Base-by-base conservation (phyloP, 2,888 invertebrate species). In the Silvanus unidentatus region DNA sequence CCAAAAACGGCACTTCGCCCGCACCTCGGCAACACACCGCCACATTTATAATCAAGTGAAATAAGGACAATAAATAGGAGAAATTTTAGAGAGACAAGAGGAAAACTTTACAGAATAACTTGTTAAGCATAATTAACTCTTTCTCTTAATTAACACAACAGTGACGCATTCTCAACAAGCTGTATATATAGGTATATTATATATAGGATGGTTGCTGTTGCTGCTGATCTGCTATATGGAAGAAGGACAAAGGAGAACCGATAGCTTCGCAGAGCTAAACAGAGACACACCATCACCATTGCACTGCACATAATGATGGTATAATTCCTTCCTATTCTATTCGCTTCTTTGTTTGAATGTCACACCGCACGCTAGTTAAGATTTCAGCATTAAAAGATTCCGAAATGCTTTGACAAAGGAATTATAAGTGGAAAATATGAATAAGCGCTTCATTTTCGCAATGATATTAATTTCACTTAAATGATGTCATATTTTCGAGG, bases 121-220 rank as follows among this genome's bases (percentile, higher is more conserved):
- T 68, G 68, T 66, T 68, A 67, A 64, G 67, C 68, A 65, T 68
- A 68, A 68, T 68, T 68, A 68, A 67, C 65, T 65, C 68, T 65
- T 66, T 68, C 68, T 65, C 67, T 68, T 68, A 68, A 68, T 68
- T 68, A 68, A 68, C 66, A 67, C 64, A 68, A 67, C 64, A 66
- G 63, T 64, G 66, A 65, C 65, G 66, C 66, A 64, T 66, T 64
- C 63, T 59, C 64, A 67, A 66, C 65, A 62, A 64, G 62, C 61
- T 58, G 44, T 47, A 45, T 44, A 42, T 22, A 22, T 22, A 22
- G 4, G 22, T 22, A 22, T 22, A 22, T n/a, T n/a, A 10, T 32
- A 12, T 32, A 32, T 12, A 32, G 32, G 11, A 22, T 5, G n/a
- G 32, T 32, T 32, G 32, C 10, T 8, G 8, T 28, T 28, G 28